A percentile compares a stretch with the other conserved stretches of the same genome.
phyloP scores from a whole-genome alignment of 2,797 vertebrate species.

The Trichosurus vulpecula region DNA sequence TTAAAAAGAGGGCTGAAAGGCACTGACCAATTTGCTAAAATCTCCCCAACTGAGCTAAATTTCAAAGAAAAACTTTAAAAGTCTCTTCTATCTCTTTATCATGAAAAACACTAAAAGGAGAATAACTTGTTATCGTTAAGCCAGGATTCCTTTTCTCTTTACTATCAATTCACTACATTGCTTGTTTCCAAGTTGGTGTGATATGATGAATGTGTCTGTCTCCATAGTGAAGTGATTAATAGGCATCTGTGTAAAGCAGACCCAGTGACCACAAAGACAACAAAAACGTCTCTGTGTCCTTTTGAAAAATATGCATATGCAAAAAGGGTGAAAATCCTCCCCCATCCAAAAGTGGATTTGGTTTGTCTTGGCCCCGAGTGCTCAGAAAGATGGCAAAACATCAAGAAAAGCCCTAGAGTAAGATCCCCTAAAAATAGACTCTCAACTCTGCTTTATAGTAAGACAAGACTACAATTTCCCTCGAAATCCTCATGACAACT shows the following conservation, averaged over 20 bases:
- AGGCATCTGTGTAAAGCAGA: slow-evolving; percentile 75
- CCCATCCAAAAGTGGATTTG: slow-evolving; percentile 45
- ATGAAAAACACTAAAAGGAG: neutral
- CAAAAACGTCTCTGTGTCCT: slow-evolving; percentile 72
- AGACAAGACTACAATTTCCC: slow-evolving; percentile 73
- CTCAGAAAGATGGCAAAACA: slow-evolving; percentile 68
- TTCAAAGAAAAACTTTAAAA: slow-evolving; percentile 6
- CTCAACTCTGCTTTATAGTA: slow-evolving; percentile 44
- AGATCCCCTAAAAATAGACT: slow-evolving; percentile 70
- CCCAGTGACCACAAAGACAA: slow-evolving; percentile 55
- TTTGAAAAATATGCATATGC: slow-evolving; percentile 64
- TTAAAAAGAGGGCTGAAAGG: slow-evolving; percentile 6
- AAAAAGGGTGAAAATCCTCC: slow-evolving; percentile 67
- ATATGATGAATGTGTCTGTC: slow-evolving; percentile 78
- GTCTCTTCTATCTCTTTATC: neutral
- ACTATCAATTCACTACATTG: slow-evolving; percentile 47
- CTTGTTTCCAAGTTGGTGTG: slow-evolving; percentile 64
- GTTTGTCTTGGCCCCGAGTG: slow-evolving; percentile 68
- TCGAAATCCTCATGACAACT: slow-evolving; percentile 66
- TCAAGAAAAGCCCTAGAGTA: slow-evolving; percentile 68
- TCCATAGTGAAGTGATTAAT: slow-evolving; percentile 79
- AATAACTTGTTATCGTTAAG: slow-evolving; percentile 59
- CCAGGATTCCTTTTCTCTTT: slow-evolving; percentile 22
- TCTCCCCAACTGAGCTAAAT: slow-evolving; percentile 6
- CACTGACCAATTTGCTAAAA: slow-evolving; percentile 1